Conservation (phyloP, 2,797 vertebrate species). For the Hydrolagus colliei region DNA sequence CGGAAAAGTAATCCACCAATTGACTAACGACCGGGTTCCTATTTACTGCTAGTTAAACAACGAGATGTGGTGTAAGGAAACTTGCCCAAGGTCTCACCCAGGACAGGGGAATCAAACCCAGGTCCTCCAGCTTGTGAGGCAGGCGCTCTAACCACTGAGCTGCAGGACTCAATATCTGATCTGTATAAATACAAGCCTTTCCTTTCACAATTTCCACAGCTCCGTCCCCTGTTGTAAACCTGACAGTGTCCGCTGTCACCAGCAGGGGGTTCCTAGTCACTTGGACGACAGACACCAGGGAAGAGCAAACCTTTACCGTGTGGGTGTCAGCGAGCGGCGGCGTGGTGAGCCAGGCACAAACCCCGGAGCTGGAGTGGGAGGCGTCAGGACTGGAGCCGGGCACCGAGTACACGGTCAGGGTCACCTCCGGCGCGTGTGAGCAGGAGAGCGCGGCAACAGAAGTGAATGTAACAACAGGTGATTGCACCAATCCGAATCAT, state of each 20-base stretch:
- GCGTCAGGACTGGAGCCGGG: constrained; percentile 37
- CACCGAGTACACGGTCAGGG: constrained; percentile 34
- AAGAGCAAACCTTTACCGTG: constrained; percentile 36
- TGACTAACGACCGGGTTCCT: too few relatives aligned
- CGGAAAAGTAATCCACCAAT: too few relatives aligned
- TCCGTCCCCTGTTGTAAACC: neutral
- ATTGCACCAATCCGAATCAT: neutral
- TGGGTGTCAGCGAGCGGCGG: constrained; percentile 15
- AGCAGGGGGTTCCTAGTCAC: constrained; percentile 32
- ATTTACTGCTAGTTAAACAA: too few relatives aligned
- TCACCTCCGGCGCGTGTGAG: constrained; percentile 39
- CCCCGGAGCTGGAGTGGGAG: neutral
- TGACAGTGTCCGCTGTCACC: constrained; percentile 35
- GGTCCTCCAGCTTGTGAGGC: too few relatives aligned
- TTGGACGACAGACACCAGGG: neutral
- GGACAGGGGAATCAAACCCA: too few relatives aligned
- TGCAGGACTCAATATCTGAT: too few relatives aligned
- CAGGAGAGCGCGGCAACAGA: constrained; percentile 37
- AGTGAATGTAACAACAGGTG: constrained; percentile 51
- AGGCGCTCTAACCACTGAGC: too few relatives aligned
- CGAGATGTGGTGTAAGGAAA: too few relatives aligned
- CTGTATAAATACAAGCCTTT: too few relatives aligned
- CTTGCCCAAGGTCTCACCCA: too few relatives aligned
- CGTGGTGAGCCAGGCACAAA: constrained; percentile 30
- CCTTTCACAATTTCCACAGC: neutral